Evolutionary conservation across 2,797 vertebrate genomes (phyloP), one percentile per base, ranked within the genome.

Genomic region (Sitta carolinensis): DNA sequence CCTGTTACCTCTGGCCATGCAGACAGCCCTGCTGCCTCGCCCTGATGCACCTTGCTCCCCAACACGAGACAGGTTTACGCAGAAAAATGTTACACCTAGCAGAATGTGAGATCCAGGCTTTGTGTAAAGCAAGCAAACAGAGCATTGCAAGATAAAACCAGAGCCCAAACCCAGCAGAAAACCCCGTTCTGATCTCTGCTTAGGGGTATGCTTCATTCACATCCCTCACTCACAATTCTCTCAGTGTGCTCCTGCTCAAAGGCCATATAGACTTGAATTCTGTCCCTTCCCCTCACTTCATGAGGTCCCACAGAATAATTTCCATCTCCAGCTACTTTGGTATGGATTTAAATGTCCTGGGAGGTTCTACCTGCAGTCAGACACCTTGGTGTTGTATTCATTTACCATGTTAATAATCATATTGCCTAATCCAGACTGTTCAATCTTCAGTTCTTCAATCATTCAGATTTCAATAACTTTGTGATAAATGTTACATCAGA

Each of bases 81-180:
- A 48, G 51, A 57, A 63, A 72, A 74, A 32, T 27, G 12, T 21
- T 51, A 29, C 5, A n/a, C 8, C 18, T 34, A 64, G 29, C 10
- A 77, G 83, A 67, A 80, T 17, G 17, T 40, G 27, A 75, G 21
- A 51, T 58, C 43, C 62, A 59, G 10, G 14, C 52, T 76, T 75
- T 55, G 48, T 10, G 15, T 2, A 63, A 64, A 15, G 8, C 19
- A 77, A 68, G 19, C 7, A 86, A 86, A 43, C 8, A 64, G 54
- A 52, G 18, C 2, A 10, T 8, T 61, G 11, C 2, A 22, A 72
- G 47, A 5, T 25, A 67, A 73, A 36, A 57, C 22, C 2, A 48
- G 34, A 21, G 20, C 3, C 1, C 13, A 12, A 16, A 19, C 16
- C 1, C 1, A 3, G 5, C 4, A 15, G 43, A 85, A 83, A 78